Evolutionary conservation across 2,797 vertebrate species (phyloP).

Genomic region (Notolabrus celidotus): DNA sequence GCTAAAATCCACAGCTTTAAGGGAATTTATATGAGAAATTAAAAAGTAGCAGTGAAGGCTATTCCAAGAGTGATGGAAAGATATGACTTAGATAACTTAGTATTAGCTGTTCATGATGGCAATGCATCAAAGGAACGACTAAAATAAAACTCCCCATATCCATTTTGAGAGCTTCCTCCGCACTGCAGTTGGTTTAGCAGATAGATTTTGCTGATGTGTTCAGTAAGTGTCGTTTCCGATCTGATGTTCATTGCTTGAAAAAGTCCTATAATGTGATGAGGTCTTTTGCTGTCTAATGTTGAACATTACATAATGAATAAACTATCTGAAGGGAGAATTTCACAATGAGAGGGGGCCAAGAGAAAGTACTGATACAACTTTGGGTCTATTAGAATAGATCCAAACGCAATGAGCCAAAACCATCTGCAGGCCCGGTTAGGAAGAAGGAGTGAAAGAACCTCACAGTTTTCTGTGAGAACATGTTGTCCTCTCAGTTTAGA

Average conservation of each 20-base stretch:
- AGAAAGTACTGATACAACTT: slow-evolving; percentile 18
- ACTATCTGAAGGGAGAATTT: slow-evolving; percentile 14
- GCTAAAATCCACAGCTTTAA: slow-evolving; percentile 1
- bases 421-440: background rate
- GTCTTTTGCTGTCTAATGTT: slow-evolving; percentile 39
- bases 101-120: slow-evolving; percentile 30
- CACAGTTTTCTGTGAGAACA: background rate
- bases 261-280: slow-evolving; percentile 39
- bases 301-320: slow-evolving; percentile 29
- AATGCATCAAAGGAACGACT: slow-evolving; percentile 32
- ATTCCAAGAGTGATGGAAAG: slow-evolving; percentile 32
- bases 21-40: slow-evolving; percentile 26
- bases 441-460: background rate
- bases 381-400: slow-evolving; percentile 12
- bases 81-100: slow-evolving; percentile 32
- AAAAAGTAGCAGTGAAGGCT: slow-evolving; percentile 13
- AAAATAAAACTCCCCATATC: slow-evolving; percentile 20
- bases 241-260: slow-evolving; percentile 34
- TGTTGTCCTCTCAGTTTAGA: slow-evolving; percentile 6
- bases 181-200: slow-evolving; percentile 6
- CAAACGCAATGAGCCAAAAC: slow-evolving; percentile 19
- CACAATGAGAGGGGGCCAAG: background rate
- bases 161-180: slow-evolving; percentile 15
- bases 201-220: slow-evolving; percentile 30
- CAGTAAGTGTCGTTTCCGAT: slow-evolving; percentile 16